Evolutionary conservation across 2,113 vertebrate genomes (phyloP).

Genomic region (Perognathus longimembris): DNA sequence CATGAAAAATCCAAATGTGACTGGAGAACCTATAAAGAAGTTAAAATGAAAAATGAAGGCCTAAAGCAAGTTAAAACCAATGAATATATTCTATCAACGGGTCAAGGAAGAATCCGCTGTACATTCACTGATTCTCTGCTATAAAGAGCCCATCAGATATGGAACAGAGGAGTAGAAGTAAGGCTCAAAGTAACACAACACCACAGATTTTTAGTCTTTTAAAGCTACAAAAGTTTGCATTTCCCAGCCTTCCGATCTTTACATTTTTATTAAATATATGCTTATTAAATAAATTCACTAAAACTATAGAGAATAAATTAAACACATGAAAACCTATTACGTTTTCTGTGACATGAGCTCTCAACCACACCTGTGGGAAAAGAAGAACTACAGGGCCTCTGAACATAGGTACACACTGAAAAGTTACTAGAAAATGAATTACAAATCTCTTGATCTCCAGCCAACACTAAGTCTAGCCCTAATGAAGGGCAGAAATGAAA

Average conservation of each 20-base stretch:
- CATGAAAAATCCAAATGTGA: neutral
- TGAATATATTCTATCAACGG: neutral
- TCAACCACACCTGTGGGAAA: neutral
- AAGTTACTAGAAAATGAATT: neutral
- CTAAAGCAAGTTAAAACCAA: neutral
- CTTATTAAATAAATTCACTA: constrained; percentile 28
- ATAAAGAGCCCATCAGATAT: neutral
- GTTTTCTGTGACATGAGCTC: neutral
- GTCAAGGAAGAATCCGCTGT: neutral
- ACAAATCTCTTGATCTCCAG: neutral
- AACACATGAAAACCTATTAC: neutral
- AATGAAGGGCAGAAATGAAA: neutral
- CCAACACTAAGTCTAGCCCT: neutral
- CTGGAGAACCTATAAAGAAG: too few relatives aligned
- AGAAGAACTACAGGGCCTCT: neutral
- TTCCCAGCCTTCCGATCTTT: neutral
- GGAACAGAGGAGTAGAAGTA: neutral
- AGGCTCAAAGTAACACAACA: neutral
- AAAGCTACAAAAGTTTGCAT: neutral
- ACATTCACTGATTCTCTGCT: neutral
- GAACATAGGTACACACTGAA: neutral
- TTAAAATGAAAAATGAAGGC: neutral
- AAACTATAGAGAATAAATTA: constrained; percentile 15
- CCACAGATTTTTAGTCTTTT: neutral
- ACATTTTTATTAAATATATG: too few relatives aligned